phyloP scores from a whole-genome alignment of 2,113 vertebrate species.

The Dicentrarchus labrax region DNA sequence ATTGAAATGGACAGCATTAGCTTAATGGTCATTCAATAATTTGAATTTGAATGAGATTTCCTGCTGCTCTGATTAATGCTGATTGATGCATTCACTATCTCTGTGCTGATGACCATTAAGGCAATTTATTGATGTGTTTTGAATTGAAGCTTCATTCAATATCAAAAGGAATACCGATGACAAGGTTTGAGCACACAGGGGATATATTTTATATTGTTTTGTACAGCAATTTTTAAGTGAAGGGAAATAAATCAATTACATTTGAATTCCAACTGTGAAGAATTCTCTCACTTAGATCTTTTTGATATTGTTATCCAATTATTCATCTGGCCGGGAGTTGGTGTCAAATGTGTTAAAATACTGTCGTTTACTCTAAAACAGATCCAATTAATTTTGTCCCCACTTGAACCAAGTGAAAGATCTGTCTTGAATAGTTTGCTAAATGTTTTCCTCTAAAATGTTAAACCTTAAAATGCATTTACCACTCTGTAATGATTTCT shows the following conservation, averaged over 20 bases:
- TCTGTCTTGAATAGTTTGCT: slow-evolving; percentile 4
- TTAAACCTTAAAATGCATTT: slow-evolving; percentile 23
- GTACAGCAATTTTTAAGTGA: background rate
- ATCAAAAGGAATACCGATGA: slow-evolving; percentile 15
- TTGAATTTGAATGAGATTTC: slow-evolving; percentile 45
- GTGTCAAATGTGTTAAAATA: slow-evolving; percentile 1
- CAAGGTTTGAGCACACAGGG: background rate
- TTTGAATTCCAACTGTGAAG: slow-evolving; percentile 11
- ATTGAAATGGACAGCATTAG: slow-evolving; percentile 41
- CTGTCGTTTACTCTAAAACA: background rate
- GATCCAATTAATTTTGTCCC: slow-evolving; percentile 32
- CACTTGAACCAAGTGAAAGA: slow-evolving; percentile 8
- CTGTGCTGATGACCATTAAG: slow-evolving; percentile 16
- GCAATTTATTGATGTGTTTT: slow-evolving; percentile 35
- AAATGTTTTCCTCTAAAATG: background rate
- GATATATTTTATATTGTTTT: background rate
- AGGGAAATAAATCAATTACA: slow-evolving; percentile 26
- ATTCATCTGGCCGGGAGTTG: slow-evolving; percentile 4
- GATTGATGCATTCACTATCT: slow-evolving; percentile 40
- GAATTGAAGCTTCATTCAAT: slow-evolving; percentile 11
- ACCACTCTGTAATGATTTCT: slow-evolving; percentile 7
- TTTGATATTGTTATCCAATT: slow-evolving; percentile 28
- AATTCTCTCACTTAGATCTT: slow-evolving; percentile 5
- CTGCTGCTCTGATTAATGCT: slow-evolving; percentile 31
- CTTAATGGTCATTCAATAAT: slow-evolving; percentile 48